Base-by-base conservation (phyloP, 2,797 vertebrate genomes). In the Miichthys miiuy region DNA sequence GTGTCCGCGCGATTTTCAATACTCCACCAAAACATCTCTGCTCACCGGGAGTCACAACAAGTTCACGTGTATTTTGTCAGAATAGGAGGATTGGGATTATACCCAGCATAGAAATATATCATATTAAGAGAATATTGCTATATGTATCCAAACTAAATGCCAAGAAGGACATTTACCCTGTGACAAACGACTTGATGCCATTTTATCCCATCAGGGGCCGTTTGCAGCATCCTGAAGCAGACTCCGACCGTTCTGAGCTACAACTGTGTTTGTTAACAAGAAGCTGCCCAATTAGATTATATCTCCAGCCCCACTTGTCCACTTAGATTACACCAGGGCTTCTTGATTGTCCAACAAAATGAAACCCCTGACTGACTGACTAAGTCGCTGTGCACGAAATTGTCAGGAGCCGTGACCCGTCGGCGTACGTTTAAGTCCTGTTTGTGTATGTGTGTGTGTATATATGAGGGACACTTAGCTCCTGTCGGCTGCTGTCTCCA, bases 341-440 rank as follows among this genome's bases (percentile, higher is more conserved):
- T 55, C 46, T 13, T 73, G 25, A 69, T 62, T 72, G 84, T 80
- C 75, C 41, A 66, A 72, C 73, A 17, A 74, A 57, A 81, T 83
- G 25, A 81, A 61, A 44, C 8, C n/a, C 27, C 17, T 11, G 16
- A 63, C 65, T 51, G 58, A 34, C 65, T 51, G 60, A 27, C 38
- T 68, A 64, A 38, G 27, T 3, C n/a, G 4, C 14, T 61, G 27
- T 51, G 52, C 23, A 63, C 52, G 46, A 81, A 74, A 74, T 63
- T 27, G 66, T 83, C 62, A 64, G 57, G 70, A 73, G 48, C 75
- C 47, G 60, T n/a, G 42, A 50, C 47, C 67, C 75, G 85, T 82
- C 84, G 47, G 48, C 3, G 2, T 18, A 20, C 16, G 50, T 88
- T 80, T 38, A 38, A 58, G 67, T 27, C 18, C 18, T 75, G 68